Evolutionary conservation across 2,797 vertebrate species (phyloP), one percentile per base, ranked within the genome.

Genomic region (Anas bahamensis): DNA sequence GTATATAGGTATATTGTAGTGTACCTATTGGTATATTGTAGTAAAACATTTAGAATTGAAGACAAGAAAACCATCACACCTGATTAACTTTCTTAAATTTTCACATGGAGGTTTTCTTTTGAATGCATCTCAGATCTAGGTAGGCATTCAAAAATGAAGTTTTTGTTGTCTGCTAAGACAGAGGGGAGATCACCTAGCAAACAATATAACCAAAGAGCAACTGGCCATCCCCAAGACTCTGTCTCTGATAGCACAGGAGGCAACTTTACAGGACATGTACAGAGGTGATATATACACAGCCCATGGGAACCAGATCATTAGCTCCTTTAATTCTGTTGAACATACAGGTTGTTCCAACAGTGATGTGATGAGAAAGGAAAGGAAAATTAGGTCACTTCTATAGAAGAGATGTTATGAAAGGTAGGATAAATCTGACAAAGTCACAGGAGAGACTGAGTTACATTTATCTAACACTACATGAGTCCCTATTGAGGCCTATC

Each of bases 331-430:
- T 64, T 48, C 33, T 76, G 50, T 14, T 22, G 80, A 66, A 74
- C 24, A 24, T 37, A 37, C 80, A 37, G 21, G 48, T 72, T 4
- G 1, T 8, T 56, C 2, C 3, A 6, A 33, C 0, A 5, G 28
- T 6, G 4, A 31, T 4, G 2, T 1, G 0, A 21, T 55, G 50
- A 60, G 37, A 80, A 86, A 42, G 7, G 13, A 86, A 64, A 60
- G 60, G 28, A 74, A 84, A 83, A 57, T 77, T 23, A 80, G 22
- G 37, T 82, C 2, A 3, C 23, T 89, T 73, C 53, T 74, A 21
- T 2, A 44, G 29, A 56, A 22, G 1, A 68, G 31, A 18, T 44
- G 48, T 7, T 39, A 16, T 24, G n/a, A 74, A 89, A 71, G 11
- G 28, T n/a, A 74, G 17, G 35, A 44, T 60, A 91, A 90, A 77